Evolutionary conservation across 37 sponge, comb jelly and placozoan genomes (phyloP).

Genomic region (Haliclona indistincta): DNA sequence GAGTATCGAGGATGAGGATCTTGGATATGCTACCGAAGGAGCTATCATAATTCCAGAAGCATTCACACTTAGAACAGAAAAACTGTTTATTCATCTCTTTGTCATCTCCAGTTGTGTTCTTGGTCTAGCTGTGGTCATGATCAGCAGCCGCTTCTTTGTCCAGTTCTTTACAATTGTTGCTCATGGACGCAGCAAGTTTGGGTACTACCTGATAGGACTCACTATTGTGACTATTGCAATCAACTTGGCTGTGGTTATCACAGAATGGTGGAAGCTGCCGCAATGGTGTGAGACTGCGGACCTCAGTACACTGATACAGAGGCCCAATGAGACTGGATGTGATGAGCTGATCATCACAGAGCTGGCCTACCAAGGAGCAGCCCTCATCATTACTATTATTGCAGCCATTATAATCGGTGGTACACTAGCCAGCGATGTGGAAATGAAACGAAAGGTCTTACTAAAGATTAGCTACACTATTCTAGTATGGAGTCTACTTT

Average conservation of each 20-base stretch:
- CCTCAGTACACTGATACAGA: not conserved
- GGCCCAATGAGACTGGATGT: not conserved
- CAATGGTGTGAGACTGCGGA: not conserved
- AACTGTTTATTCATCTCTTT: not conserved
- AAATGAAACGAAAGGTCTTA: not conserved
- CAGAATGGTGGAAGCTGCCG: not conserved
- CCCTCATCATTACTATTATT: not conserved
- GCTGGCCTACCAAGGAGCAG: not conserved
- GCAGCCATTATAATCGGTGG: too few relatives aligned
- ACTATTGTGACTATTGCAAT: not conserved
- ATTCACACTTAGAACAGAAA: not conserved
- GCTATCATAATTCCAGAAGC: not conserved
- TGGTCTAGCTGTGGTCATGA: not conserved
- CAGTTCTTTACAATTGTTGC: not conserved
- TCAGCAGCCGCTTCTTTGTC: not conserved
- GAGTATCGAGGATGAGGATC: not conserved
- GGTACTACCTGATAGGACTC: not conserved
- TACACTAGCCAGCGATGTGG: not conserved
- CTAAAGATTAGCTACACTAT: not conserved
- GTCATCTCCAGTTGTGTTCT: not conserved
- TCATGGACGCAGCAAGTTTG: not conserved
- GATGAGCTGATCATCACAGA: not conserved
- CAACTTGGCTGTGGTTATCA: not conserved
- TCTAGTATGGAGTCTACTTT: not conserved
- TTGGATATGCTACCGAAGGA: not conserved